Evolutionary conservation across 2,797 vertebrate genomes (phyloP).

Genomic region (Cetoscarus ocellatus): DNA sequence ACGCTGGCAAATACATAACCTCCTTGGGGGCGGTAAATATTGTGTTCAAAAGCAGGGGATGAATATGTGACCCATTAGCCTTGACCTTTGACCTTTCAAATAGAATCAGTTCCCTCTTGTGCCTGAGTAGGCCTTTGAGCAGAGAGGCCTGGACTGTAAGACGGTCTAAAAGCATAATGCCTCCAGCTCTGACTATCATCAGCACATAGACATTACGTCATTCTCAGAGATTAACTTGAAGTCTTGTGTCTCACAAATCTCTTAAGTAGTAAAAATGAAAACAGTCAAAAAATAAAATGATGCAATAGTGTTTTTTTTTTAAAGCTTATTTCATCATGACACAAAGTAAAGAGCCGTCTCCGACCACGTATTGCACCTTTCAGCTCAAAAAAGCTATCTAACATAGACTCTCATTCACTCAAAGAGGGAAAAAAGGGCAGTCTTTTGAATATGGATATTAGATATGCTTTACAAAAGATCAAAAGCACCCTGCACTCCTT

Average conservation of each 20-base stretch:
- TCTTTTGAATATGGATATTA: constrained; percentile 68
- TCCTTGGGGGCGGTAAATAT: too few relatives aligned
- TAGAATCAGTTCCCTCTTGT: too few relatives aligned
- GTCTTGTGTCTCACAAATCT: not conserved
- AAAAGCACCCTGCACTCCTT: constrained; percentile 56
- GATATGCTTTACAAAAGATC: constrained; percentile 68
- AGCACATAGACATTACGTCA: too few relatives aligned
- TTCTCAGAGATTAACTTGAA: not conserved
- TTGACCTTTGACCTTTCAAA: too few relatives aligned
- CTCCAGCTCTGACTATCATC: too few relatives aligned
- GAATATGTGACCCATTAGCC: too few relatives aligned
- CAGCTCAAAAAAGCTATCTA: constrained; percentile 34
- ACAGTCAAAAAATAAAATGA: not conserved
- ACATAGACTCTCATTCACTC: constrained; percentile 15
- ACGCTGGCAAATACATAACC: too few relatives aligned
- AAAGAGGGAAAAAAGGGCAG: constrained; percentile 8
- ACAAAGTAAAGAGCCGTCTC: constrained; percentile 27
- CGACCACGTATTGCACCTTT: constrained; percentile 31
- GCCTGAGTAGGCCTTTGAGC: too few relatives aligned
- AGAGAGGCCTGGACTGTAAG: too few relatives aligned
- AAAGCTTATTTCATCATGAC: constrained; percentile 10
- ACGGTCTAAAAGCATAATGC: too few relatives aligned
- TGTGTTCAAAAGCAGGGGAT: too few relatives aligned
- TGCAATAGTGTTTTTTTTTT: not conserved
- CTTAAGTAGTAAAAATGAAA: not conserved